Conservation (phyloP, 2,113 vertebrate genomes). For the Hipposideros armiger region DNA sequence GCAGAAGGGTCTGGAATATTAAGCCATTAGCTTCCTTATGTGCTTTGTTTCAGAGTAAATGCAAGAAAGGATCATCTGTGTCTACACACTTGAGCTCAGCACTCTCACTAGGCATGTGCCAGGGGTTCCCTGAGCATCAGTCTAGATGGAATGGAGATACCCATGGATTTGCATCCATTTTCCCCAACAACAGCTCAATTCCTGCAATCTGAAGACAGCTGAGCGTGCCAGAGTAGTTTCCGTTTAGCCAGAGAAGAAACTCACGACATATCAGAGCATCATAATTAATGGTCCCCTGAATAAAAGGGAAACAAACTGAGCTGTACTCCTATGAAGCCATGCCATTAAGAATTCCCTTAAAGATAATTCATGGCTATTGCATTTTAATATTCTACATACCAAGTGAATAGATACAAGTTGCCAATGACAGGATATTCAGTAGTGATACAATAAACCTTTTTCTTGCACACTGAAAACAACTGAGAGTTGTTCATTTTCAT, state of each 20-base stretch:
- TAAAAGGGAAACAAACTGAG: not conserved
- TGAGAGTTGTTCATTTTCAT: slow-evolving; percentile 59
- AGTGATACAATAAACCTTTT: not conserved
- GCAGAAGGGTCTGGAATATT: not conserved
- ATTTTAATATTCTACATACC: slow-evolving; percentile 15
- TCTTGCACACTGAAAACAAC: slow-evolving; percentile 40
- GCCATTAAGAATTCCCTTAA: not conserved
- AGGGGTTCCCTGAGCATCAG: not conserved
- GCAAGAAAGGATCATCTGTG: not conserved
- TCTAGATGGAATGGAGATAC: not conserved
- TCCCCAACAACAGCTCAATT: not conserved
- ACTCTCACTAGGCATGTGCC: not conserved
- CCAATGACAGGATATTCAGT: slow-evolving; percentile 27
- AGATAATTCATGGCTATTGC: not conserved
- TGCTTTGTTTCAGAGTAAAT: not conserved
- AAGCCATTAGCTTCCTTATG: not conserved
- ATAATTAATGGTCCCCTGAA: not conserved
- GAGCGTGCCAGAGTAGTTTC: not conserved
- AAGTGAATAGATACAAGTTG: slow-evolving; percentile 55
- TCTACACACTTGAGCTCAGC: not conserved
- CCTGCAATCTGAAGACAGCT: not conserved
- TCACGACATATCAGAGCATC: not conserved
- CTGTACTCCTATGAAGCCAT: not conserved
- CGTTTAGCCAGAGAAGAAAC: not conserved
- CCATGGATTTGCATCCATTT: not conserved